Conservation (phyloP, 2,113 vertebrate species). For the Circaetus gallicus region DNA sequence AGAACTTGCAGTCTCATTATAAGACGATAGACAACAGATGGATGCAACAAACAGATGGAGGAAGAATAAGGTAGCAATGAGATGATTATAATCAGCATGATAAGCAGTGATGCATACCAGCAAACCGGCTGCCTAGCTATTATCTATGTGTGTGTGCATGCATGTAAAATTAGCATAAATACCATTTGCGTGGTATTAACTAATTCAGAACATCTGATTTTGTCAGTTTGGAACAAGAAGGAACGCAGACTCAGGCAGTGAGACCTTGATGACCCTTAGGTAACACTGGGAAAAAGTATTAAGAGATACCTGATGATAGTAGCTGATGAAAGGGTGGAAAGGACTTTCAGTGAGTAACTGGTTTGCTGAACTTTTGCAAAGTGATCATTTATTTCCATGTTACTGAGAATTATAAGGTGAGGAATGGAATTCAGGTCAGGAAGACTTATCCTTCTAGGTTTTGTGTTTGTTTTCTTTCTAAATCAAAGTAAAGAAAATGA, state of each 20-base stretch:
- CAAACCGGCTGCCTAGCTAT: constrained; percentile 19
- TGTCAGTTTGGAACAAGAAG: background rate
- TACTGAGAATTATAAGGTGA: background rate
- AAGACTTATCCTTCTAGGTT: background rate
- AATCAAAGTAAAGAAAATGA: background rate
- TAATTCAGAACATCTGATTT: background rate
- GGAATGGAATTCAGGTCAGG: background rate
- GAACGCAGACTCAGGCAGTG: background rate
- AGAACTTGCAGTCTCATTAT: constrained; percentile 39
- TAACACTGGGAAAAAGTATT: background rate
- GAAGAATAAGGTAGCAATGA: constrained; percentile 54
- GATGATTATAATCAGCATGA: constrained; percentile 47
- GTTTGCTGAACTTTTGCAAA: background rate
- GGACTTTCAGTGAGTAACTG: background rate
- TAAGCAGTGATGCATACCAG: constrained; percentile 52
- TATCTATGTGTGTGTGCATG: background rate
- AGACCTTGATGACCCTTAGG: background rate
- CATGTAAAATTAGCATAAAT: constrained; percentile 24
- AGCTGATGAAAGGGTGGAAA: background rate
- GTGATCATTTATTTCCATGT: background rate
- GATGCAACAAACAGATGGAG: constrained; percentile 50
- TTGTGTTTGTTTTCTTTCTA: background rate
- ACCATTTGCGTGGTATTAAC: background rate
- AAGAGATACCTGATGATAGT: background rate
- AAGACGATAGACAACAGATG: constrained; percentile 47